A percentile compares a stretch with the other conserved stretches of the same genome.
These are phyloP conservation scores for Calephelis nemesis DNA, from an alignment of 1,140 invertebrate genomes.

Conservation along the genomic window DNA sequence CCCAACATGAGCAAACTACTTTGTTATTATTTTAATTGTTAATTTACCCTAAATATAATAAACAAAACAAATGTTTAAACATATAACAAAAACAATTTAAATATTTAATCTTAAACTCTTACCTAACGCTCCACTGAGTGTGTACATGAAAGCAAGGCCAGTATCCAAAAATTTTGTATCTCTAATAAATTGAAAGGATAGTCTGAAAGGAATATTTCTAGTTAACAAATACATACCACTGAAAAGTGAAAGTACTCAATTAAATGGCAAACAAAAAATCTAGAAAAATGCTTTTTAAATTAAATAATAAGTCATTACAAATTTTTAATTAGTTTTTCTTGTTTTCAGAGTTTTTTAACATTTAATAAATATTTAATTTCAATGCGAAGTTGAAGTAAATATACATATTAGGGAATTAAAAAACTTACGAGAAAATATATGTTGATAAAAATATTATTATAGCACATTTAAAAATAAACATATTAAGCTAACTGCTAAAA, in stretches of 20 bases:
- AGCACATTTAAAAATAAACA: slow-evolving; percentile 70
- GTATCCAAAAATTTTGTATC: slow-evolving; percentile 62
- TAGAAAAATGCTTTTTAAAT: background rate
- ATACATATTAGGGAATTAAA: background rate
- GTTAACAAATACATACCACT: background rate
- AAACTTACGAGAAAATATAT: slow-evolving; percentile 67
- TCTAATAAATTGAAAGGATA: slow-evolving; percentile 64
- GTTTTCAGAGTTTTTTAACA: background rate
- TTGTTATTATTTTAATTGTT: no score
- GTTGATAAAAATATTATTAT: slow-evolving; percentile 59
- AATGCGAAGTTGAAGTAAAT: background rate
- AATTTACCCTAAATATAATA: no score
- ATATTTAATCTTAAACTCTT: slow-evolving; percentile 38
- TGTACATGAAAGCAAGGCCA: slow-evolving; percentile 68
- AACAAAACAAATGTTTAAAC: no score
- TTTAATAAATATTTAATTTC: slow-evolving; percentile 6
- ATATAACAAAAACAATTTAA: no score
- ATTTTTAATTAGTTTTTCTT: background rate
- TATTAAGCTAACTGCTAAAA: slow-evolving; percentile 44
- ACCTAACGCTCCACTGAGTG: slow-evolving; percentile 68
- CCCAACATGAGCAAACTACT: no score
- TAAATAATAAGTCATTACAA: background rate
- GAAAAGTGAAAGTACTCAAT: slow-evolving; percentile 37
- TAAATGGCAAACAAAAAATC: background rate
- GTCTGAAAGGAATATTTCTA: slow-evolving; percentile 47